Evolutionary conservation across 2,888 invertebrate genomes (phyloP), one percentile per base, ranked within the genome.

Genomic region (Oscheius onirici): DNA sequence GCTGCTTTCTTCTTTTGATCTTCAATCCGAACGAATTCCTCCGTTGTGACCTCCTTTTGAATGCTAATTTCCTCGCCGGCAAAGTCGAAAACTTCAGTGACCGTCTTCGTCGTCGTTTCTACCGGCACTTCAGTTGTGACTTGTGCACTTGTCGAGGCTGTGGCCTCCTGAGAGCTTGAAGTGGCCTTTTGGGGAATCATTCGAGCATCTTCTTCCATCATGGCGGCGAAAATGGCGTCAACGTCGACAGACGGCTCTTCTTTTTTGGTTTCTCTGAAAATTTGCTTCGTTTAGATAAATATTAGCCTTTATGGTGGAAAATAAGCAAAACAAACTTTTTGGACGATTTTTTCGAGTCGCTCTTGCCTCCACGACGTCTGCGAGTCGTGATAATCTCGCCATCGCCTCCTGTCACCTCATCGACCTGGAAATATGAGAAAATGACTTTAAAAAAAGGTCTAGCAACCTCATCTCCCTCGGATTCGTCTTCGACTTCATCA

Each of bases 1-100:
- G 55, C 54, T 22, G 57, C 55, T 44, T 66, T 65, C 26, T 49
- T 44, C 13, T 63, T 43, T 34, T 72, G 34, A 28, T 60, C 72
- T 54, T 72, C 65, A 24, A 41, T 20, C 28, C 58, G 43, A 28
- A 46, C 28, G 13, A 41, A 58, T 70, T 68, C 72, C 43, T 63
- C 54, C 40, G 92, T 40, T 3, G 69, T 55, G 1, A 73, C 90
- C 87, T 91, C 91, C 86, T 92, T 92, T 76, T 91, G 91, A 0
- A 93, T 90, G 78, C 89, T 90, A 79, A 93, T 92, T 86, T 92
- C 92, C 90, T 95, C 94, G 10, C 94, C 95, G 49, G 94, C 95
- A 91, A 94, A 95, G 86, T 94, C 93, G 87, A 92, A 93, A 17
- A 90, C 88, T 82, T 90, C 88, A 3, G 60, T 68, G 6, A 72